These are phyloP conservation scores for Drosophila littoralis DNA, from an alignment of 1,140 invertebrate genomes.

Conservation along the genomic window DNA sequence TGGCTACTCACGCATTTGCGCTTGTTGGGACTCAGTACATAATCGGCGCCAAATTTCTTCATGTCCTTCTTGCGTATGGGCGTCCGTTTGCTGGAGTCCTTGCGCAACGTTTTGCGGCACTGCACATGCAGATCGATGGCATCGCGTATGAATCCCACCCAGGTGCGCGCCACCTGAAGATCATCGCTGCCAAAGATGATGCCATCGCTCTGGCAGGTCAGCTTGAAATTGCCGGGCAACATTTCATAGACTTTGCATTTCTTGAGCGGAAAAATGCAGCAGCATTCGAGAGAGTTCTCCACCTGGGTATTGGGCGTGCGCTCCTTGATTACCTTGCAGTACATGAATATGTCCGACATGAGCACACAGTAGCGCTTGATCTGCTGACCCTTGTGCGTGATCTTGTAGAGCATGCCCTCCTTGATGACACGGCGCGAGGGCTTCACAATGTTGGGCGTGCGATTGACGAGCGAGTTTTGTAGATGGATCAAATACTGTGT, in stretches of 20 bases:
- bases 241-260: slow-evolving; percentile 87
- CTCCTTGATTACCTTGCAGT: slow-evolving; percentile 85
- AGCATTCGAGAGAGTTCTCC: slow-evolving; percentile 86
- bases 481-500: slow-evolving; percentile 88
- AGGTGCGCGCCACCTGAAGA: slow-evolving; percentile 85
- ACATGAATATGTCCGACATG: slow-evolving; percentile 87
- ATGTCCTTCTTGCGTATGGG: slow-evolving; percentile 86
- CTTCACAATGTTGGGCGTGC: slow-evolving; percentile 87
- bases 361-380: slow-evolving; percentile 85
- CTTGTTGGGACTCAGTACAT: slow-evolving; percentile 75
- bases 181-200: slow-evolving; percentile 86
- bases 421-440: slow-evolving; percentile 89
- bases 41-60: slow-evolving; percentile 84
- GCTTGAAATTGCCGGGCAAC: slow-evolving; percentile 86
- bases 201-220: slow-evolving; percentile 86
- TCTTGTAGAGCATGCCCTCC: slow-evolving; percentile 89
- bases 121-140: slow-evolving; percentile 86
- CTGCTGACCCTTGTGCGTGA: slow-evolving; percentile 85
- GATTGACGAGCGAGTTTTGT: slow-evolving; percentile 87
- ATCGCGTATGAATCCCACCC: slow-evolving; percentile 86
- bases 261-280: slow-evolving; percentile 87
- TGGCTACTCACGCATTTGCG: slow-evolving; percentile 75
- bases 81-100: slow-evolving; percentile 87
- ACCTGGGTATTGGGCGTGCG: slow-evolving; percentile 76
- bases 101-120: slow-evolving; percentile 86